A percentile compares a stretch with the other conserved stretches of the same genome.
These are phyloP conservation scores for Branchellion lobata DNA, from an alignment of 2,888 invertebrate genomes.

Conservation along the genomic window DNA sequence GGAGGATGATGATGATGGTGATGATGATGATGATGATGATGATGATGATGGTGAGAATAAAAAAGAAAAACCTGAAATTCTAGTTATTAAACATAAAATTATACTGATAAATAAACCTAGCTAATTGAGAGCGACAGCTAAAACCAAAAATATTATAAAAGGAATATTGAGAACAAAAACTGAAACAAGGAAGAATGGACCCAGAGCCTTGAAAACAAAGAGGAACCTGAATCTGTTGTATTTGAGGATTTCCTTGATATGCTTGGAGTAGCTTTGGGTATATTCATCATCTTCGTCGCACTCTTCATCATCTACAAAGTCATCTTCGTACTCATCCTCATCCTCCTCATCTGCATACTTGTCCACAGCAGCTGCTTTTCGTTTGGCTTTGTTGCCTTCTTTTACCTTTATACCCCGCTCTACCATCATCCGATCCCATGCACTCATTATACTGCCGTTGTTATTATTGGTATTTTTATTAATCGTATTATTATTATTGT, in stretches of 20 bases:
- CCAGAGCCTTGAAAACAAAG: too few species aligned
- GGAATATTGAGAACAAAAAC: too few species aligned
- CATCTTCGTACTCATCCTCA: constrained; percentile 18
- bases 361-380: neutral
- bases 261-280: neutral
- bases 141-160: too few species aligned
- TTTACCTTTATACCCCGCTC: neutral
- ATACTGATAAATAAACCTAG: too few species aligned
- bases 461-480: neutral
- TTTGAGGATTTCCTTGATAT: neutral
- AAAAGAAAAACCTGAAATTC: neutral
- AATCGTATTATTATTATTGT: constrained; percentile 1
- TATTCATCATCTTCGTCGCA: constrained; percentile 4
- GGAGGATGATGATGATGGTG: neutral
- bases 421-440: neutral
- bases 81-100: neutral
- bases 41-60: neutral
- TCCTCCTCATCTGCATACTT: neutral
- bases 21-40: neutral
- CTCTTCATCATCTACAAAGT: constrained; percentile 18
- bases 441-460: neutral
- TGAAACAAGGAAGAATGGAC: too few species aligned
- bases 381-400: too few species aligned
- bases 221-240: constrained; percentile 3
- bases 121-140: too few species aligned